A percentile compares a stretch with the other conserved stretches of the same genome.
Evolutionary conservation across 2,797 vertebrate species (phyloP).

Genomic region (Thamnophis elegans): DNA sequence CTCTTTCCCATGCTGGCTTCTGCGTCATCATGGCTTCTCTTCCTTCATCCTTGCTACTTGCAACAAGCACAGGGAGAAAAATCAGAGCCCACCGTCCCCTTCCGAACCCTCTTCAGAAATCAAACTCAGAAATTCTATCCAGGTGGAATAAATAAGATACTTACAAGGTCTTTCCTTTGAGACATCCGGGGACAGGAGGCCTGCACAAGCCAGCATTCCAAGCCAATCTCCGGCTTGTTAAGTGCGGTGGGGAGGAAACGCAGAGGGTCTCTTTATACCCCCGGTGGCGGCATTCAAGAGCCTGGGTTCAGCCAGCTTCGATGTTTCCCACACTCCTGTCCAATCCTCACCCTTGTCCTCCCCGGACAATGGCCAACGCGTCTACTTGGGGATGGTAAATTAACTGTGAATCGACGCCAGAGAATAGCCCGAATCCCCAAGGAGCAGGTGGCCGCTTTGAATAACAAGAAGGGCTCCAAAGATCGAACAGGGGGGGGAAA

Average conservation of each 20-base stretch:
- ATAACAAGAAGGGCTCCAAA: slow-evolving; percentile 54
- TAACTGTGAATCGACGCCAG: slow-evolving; percentile 76
- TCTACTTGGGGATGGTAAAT: slow-evolving; percentile 79
- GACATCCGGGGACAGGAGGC: slow-evolving; percentile 72
- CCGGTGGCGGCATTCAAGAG: slow-evolving; percentile 79
- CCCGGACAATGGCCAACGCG: slow-evolving; percentile 72
- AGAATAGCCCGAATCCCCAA: slow-evolving; percentile 76
- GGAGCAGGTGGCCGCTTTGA: slow-evolving; percentile 73
- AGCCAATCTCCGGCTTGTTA: not conserved
- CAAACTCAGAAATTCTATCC: too few relatives aligned
- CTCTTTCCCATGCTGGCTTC: slow-evolving; percentile 77
- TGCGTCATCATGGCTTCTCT: slow-evolving; percentile 72
- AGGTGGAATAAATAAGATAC: slow-evolving; percentile 30
- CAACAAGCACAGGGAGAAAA: slow-evolving; percentile 47
- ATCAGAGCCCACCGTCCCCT: not conserved
- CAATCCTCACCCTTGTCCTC: slow-evolving; percentile 76
- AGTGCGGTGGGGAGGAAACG: slow-evolving; percentile 32
- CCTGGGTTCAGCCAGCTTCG: slow-evolving; percentile 82
- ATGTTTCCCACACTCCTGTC: slow-evolving; percentile 92
- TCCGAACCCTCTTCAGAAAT: not conserved
- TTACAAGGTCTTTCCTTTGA: slow-evolving; percentile 79
- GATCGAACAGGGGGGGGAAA: slow-evolving; percentile 23
- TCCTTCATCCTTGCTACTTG: slow-evolving; percentile 79
- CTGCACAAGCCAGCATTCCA: slow-evolving; percentile 64
- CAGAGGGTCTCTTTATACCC: slow-evolving; percentile 80